Base-by-base conservation (phyloP, 2,888 invertebrate genomes). In the Sminthurides aquaticus region DNA sequence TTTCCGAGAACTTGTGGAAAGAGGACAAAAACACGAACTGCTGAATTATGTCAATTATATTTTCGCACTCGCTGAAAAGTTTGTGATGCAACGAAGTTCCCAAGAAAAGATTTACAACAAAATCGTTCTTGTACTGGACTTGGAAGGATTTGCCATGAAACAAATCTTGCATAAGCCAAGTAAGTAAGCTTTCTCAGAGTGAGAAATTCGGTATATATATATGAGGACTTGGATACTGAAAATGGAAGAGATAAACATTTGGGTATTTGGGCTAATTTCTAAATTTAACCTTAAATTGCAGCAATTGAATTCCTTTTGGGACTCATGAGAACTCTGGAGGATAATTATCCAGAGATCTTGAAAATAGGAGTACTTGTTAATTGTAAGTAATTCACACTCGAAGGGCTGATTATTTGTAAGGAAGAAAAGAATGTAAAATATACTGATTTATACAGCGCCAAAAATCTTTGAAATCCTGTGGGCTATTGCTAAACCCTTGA, bases 1-100 rank as follows among this genome's bases (percentile, higher is more conserved):
- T 60, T 66, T 72, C 15, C 49, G 69, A 11, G 59, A 57, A n/a
- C 24, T 69, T 3, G 69, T 69, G 28, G 71, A 71, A 20, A 56
- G 27, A 22, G 69, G 70, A 18, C 24, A 67, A 61, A 69, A 70
- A 49, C 43, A 59, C 2, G 59, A 58, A 20, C 28, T 64, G 11
- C 52, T 59, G 3, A 49, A 64, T 34, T 64, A 64, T 22, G 34
- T 64, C 15, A 64, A 64, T n/a, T 64, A 59, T 25, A 54, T 64
- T 20, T 58, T 64, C 27, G 59, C 56, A 26, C n/a, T 64, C 2
- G 64, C 64, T 15, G 58, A 64, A 27, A 28, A 54, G 24, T 52
- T 58, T 15, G 3, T 54, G n/a, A 28, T 22, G 20, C 20, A 25
- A 2, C 49, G 59, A 27, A 59, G 57, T 27, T 28, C 52, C 1